phyloP scores from a whole-genome alignment of 2,797 vertebrate species.

The Phataginus tricuspis region DNA sequence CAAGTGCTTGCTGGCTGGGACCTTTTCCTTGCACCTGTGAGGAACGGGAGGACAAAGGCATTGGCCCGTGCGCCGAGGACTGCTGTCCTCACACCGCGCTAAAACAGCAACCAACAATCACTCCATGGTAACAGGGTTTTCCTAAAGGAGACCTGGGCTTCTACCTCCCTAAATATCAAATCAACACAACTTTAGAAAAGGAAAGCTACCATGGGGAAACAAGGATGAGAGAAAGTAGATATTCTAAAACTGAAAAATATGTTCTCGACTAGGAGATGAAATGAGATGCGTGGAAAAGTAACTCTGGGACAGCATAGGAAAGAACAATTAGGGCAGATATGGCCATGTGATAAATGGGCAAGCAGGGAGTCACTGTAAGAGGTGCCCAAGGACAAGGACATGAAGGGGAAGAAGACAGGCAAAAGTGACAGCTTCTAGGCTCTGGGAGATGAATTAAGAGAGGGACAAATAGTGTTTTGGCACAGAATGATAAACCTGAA shows the following conservation, averaged over 20 bases:
- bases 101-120: no score
- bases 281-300: accelerated
- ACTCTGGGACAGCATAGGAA: accelerated
- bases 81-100: no score
- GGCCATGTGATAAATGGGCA: accelerated
- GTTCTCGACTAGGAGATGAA: not conserved
- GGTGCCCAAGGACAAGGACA: not conserved
- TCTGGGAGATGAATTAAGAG: accelerated
- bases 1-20: conserved; percentile 95
- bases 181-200: accelerated
- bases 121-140: no score
- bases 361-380: not conserved
- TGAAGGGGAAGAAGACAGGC: accelerated
- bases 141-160: accelerated
- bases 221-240: no score
- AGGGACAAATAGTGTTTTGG: no score
- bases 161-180: not conserved
- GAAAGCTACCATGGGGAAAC: accelerated
- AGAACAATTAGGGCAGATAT: not conserved
- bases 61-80: accelerated
- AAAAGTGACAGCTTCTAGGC: no score
- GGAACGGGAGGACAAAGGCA: not conserved
- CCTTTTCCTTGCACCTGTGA: conserved; percentile 96
- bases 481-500: not conserved
- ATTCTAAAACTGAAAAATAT: not conserved